Base-by-base conservation (phyloP, 2,888 invertebrate genomes). In the Conchocele bisecta region DNA sequence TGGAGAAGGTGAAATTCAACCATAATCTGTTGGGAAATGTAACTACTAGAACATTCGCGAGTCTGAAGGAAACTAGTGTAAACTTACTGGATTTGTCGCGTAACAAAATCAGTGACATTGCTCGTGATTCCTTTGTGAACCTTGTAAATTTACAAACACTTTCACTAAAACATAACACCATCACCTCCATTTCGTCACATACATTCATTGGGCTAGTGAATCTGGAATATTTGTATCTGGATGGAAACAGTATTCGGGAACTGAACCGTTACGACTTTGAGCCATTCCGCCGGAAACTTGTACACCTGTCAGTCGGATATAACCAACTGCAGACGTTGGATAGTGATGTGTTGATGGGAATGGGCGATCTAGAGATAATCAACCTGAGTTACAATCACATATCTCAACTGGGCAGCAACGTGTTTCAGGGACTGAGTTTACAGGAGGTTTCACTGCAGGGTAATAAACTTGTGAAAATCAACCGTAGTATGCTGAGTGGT, bases 351-450 rank as follows among this genome's bases (percentile, higher is more conserved):
- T 84, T 87, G 51, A 56, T 67, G 22, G 72, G 75, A 24, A 77
- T 84, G 58, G 42, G 26, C 15, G 67, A 74, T 24, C 50, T 87
- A 17, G 57, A 64, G 31, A 56, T 54, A 28, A 35, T 87, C 15
- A 69, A 82, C 50, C 50, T 87, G 13, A 75, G 81, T 53, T 31
- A 69, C 51, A 87, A 87, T 73, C 46, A 67, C 15, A 81, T 87
- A 22, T 53, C 56, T 11, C 33, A 35, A 3, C 67, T 87, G 11
- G 79, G 77, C 3, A 70, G 64, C 20, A 66, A 74, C 37, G 66
- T 84, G 3, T 84, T 87, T 44, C 58, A 58, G 6, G 79, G 75
- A n/a, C 63, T 86, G 5, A 60, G 74, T 39, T 54, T 87, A 56
- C 76, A 82, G 6, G 61, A 72, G 15, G 65, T 86, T 13, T 58